Percentiles rank a stretch among this genome's conserved stretches.
phyloP scores from a whole-genome alignment of 2,113 vertebrate species.

The Macquaria australasica region DNA sequence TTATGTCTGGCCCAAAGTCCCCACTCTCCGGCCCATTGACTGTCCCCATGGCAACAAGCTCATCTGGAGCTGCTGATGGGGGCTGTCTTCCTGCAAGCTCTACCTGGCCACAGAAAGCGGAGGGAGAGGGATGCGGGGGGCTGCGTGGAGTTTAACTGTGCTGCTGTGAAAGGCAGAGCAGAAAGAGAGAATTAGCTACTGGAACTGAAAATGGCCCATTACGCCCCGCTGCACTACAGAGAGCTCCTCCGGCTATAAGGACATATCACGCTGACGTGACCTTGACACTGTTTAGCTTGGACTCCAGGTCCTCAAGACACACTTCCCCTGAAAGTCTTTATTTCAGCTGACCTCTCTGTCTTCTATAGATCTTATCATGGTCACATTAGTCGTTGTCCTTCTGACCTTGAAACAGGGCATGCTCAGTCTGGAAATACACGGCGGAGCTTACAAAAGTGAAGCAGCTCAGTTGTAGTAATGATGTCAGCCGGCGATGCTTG shows the following conservation, averaged over 20 bases:
- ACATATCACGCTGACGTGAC: constrained; percentile 47
- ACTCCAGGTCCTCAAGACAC: constrained; percentile 42
- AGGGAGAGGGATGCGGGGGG: constrained; percentile 3
- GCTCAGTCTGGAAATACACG: constrained; percentile 30
- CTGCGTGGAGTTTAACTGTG: constrained; percentile 44
- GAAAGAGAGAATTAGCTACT: constrained; percentile 47
- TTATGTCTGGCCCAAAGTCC: constrained; percentile 82
- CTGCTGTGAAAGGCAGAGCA: constrained; percentile 45
- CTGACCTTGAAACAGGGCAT: constrained; percentile 67
- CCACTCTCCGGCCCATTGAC: constrained; percentile 82
- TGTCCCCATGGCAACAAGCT: constrained; percentile 87
- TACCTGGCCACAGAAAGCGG: constrained; percentile 70
- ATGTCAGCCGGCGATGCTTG: constrained; percentile 51
- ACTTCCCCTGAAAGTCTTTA: neutral
- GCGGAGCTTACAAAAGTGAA: constrained; percentile 20
- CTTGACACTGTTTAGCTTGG: constrained; percentile 60
- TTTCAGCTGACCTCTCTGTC: constrained; percentile 46
- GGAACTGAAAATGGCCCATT: constrained; percentile 60
- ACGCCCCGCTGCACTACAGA: constrained; percentile 41
- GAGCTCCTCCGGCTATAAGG: constrained; percentile 44
- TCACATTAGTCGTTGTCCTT: constrained; percentile 33
- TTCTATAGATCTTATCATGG: constrained; percentile 43
- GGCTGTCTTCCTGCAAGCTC: constrained; percentile 67
- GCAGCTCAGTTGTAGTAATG: constrained; percentile 44
- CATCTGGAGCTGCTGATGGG: constrained; percentile 80